phyloP scores from a whole-genome alignment of 2,113 vertebrate species.

The Gymnarchus niloticus region DNA sequence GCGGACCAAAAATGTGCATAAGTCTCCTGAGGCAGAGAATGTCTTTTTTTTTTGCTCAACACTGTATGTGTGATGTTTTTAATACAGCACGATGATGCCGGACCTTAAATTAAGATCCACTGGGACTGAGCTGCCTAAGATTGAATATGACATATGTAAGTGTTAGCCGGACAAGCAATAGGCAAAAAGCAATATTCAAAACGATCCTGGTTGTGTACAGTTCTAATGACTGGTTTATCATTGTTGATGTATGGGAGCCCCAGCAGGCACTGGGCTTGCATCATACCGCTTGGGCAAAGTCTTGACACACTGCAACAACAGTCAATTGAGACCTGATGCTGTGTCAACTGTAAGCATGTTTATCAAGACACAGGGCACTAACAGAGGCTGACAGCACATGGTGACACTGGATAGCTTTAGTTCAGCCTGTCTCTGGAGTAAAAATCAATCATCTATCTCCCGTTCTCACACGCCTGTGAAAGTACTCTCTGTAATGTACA shows the following conservation, averaged over 20 bases:
- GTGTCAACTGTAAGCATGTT: neutral
- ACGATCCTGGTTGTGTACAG: neutral
- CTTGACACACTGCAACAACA: constrained; percentile 13
- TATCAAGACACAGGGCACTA: neutral
- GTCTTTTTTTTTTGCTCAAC: no score
- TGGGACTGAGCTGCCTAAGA: neutral
- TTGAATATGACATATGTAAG: neutral
- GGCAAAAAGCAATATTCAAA: neutral
- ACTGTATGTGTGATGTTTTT: neutral
- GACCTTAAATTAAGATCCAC: neutral
- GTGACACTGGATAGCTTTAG: neutral
- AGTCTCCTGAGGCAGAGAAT: no score
- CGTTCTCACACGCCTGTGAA: constrained; percentile 32
- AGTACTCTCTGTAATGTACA: constrained; percentile 33
- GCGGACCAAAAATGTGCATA: no score
- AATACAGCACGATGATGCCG: neutral
- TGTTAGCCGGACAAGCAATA: neutral
- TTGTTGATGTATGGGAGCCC: neutral
- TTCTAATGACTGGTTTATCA: neutral
- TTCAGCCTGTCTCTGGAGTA: neutral
- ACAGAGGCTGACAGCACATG: neutral
- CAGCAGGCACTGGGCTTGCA: neutral
- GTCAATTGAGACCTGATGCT: neutral
- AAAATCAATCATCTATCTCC: neutral
- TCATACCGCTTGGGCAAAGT: neutral